Percentiles rank a stretch among this genome's conserved stretches.
Evolutionary conservation across 2,113 vertebrate genomes (phyloP).

Genomic region (Plecturocebus donacophilus): DNA sequence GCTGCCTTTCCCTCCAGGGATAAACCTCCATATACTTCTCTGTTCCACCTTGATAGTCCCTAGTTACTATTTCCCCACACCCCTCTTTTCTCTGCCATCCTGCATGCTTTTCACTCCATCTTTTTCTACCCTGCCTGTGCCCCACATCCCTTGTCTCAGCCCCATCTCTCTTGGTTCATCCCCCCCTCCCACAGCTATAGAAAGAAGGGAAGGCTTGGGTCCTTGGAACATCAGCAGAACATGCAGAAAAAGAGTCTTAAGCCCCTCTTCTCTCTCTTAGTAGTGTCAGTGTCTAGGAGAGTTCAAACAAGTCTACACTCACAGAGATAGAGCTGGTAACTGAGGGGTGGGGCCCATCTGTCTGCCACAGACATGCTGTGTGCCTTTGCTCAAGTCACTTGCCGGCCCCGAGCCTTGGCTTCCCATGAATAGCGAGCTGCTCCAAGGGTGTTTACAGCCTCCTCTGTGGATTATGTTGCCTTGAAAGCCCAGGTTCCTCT

Average conservation of each 20-base stretch:
- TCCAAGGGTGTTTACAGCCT: neutral
- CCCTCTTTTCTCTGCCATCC: neutral
- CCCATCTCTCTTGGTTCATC: neutral
- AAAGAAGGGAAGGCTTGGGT: neutral
- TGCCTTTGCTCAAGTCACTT: neutral
- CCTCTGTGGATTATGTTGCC: neutral
- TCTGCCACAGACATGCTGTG: neutral
- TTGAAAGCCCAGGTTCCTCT: neutral
- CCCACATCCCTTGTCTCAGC: neutral
- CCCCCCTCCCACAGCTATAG: neutral
- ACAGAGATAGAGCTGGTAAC: neutral
- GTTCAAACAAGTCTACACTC: neutral
- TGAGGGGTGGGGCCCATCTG: rapidly evolving
- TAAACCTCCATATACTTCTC: neutral
- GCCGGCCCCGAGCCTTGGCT: neutral
- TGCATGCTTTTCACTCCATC: neutral
- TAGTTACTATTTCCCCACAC: rapidly evolving
- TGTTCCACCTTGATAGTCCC: neutral
- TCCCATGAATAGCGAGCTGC: neutral
- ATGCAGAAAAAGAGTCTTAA: neutral
- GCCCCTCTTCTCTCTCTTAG: neutral
- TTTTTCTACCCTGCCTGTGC: neutral
- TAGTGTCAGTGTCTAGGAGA: neutral
- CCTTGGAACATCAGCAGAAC: neutral
- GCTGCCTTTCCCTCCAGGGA: neutral